Conservation (phyloP, 2,888 invertebrate species). For the Saturnia japonica region DNA sequence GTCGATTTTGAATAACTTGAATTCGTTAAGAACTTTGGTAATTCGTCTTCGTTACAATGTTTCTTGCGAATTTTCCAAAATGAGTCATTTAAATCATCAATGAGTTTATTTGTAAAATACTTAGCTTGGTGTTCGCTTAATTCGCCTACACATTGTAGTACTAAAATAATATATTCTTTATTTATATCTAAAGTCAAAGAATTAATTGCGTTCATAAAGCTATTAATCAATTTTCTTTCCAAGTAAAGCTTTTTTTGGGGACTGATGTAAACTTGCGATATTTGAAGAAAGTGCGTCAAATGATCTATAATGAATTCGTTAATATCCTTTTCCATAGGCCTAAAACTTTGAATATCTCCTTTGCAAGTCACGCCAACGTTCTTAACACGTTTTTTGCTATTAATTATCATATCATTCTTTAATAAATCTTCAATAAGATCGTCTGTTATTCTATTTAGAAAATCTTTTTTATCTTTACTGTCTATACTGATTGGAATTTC, state of each 20-base stretch:
- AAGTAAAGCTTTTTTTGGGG: background rate
- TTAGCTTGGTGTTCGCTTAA: constrained; percentile 12
- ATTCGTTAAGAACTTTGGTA: background rate
- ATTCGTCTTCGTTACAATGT: background rate
- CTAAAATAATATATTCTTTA: constrained; percentile 9
- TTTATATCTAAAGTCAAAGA: constrained; percentile 5
- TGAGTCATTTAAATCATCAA: constrained; percentile 22
- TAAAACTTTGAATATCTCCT: background rate
- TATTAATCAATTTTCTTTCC: background rate
- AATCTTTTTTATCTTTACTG: constrained; percentile 19
- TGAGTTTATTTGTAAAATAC: constrained; percentile 15
- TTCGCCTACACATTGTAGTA: constrained; percentile 16
- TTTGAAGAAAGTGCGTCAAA: background rate
- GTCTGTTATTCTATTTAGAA: constrained; percentile 22
- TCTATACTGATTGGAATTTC: constrained; percentile 27
- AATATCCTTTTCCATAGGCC: background rate
- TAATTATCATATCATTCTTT: constrained; percentile 11
- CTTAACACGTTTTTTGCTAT: background rate
- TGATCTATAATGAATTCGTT: constrained; percentile 1
- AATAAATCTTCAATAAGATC: constrained; percentile 25
- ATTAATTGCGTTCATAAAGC: background rate
- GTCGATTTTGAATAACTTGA: background rate
- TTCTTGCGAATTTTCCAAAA: background rate
- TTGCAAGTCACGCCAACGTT: background rate
- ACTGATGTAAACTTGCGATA: background rate